phyloP scores from a whole-genome alignment of 1,140 invertebrate species.

The Trialeurodes vaporariorum region DNA sequence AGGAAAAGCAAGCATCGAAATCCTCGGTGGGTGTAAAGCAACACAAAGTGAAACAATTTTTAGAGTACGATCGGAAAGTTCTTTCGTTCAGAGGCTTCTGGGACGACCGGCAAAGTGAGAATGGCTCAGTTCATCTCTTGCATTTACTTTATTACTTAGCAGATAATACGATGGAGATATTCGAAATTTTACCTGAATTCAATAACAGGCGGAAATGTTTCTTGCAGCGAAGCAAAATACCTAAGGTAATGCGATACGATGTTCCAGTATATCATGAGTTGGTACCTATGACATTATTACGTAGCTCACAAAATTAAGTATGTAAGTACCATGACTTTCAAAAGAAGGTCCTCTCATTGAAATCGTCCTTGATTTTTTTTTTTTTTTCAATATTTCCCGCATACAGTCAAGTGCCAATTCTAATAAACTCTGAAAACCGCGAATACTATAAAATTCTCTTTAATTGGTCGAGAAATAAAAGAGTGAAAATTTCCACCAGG shows the following conservation, averaged over 20 bases:
- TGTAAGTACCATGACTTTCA: too few relatives aligned
- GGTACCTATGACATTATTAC: too few relatives aligned
- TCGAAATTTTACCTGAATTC: conserved; percentile 9
- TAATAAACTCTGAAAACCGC: too few relatives aligned
- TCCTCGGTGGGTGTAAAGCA: conserved; percentile 8
- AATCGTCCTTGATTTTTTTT: too few relatives aligned
- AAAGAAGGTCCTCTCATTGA: too few relatives aligned
- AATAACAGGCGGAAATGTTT: conserved; percentile 9
- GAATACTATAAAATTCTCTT: too few relatives aligned
- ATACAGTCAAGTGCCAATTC: too few relatives aligned
- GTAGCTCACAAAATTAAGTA: too few relatives aligned
- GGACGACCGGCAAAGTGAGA: conserved; percentile 66
- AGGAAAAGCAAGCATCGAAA: not conserved
- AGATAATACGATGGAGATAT: conserved; percentile 79
- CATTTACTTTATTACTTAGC: conserved; percentile 72
- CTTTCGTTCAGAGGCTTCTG: conserved; percentile 78
- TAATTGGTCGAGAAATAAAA: too few relatives aligned
- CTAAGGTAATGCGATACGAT: conserved; percentile 11
- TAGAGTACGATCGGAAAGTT: conserved; percentile 62
- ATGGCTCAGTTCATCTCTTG: conserved; percentile 58
- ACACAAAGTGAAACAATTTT: conserved; percentile 53
- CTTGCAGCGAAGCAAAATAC: conserved; percentile 11
- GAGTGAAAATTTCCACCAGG: too few relatives aligned
- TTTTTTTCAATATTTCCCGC: too few relatives aligned
- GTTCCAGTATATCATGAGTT: too few relatives aligned